phyloP scores from a whole-genome alignment of 35 echinoderm and acorn worm species.

The Ophiothrix spiculata region DNA sequence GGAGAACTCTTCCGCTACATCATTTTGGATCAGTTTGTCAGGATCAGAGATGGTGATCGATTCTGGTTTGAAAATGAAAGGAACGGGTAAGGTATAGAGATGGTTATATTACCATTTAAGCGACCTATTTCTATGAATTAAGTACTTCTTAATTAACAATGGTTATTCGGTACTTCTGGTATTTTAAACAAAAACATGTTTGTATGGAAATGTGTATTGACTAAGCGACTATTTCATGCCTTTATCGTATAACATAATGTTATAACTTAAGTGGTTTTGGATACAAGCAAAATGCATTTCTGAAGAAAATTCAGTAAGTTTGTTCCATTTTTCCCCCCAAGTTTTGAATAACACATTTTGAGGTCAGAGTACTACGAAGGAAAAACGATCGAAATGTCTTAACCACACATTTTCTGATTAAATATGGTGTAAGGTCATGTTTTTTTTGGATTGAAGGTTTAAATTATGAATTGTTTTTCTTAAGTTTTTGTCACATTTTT shows the following conservation, averaged over 20 bases:
- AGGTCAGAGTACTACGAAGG: too few species aligned
- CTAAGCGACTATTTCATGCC: too few species aligned
- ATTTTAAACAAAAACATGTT: too few species aligned
- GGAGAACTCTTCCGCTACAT: slow-evolving; percentile 83
- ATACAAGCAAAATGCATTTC: slow-evolving; percentile 53
- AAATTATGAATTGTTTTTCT: background rate
- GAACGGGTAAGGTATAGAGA: slow-evolving; percentile 61
- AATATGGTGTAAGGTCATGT: too few species aligned
- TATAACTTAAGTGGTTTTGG: slow-evolving; percentile 92
- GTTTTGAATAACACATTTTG: too few species aligned
- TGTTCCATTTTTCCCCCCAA: background rate
- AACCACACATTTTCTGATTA: too few species aligned
- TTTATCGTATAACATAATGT: too few species aligned
- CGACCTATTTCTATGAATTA: background rate
- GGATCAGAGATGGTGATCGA: slow-evolving; percentile 80
- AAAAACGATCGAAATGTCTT: too few species aligned
- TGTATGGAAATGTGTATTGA: too few species aligned
- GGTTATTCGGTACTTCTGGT: too few species aligned
- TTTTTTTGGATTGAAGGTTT: background rate
- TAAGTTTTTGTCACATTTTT: background rate
- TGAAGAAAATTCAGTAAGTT: background rate
- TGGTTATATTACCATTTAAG: background rate
- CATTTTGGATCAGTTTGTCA: slow-evolving; percentile 86
- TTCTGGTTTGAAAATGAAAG: slow-evolving; percentile 94
- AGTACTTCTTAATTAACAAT: too few species aligned